Conservation (phyloP, 1,140 invertebrate species). For the Sesamia nonagrioides region DNA sequence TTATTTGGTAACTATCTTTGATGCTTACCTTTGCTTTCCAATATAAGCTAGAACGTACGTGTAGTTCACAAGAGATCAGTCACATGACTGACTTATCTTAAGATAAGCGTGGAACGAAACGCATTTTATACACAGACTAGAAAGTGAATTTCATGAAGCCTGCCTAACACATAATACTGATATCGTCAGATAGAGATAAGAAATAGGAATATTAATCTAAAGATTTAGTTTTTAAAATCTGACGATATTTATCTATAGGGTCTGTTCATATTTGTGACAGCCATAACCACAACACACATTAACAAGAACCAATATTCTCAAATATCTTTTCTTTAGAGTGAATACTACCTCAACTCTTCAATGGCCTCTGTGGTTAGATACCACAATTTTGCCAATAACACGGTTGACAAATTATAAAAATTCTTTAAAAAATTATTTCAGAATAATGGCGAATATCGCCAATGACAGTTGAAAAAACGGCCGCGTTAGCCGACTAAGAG, state of each 20-base stretch:
- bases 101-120: not conserved
- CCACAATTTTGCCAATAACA: no score
- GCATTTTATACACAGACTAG: slow-evolving; percentile 23
- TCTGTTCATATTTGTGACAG: not conserved
- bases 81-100: not conserved
- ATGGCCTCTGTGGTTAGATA: no score
- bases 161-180: slow-evolving; percentile 16
- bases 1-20: slow-evolving; percentile 52
- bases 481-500: no score
- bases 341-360: no score
- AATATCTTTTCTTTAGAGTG: no score
- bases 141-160: slow-evolving; percentile 6
- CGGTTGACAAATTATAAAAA: no score
- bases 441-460: no score
- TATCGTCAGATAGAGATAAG: slow-evolving; percentile 3
- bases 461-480: no score
- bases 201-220: not conserved
- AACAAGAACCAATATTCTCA: no score
- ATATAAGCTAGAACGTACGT: not conserved
- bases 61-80: not conserved
- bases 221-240: not conserved
- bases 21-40: slow-evolving; percentile 37
- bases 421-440: no score
- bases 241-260: not conserved
- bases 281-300: no score